Evolutionary conservation across 2,797 vertebrate genomes (phyloP).

Genomic region (Channa striata): DNA sequence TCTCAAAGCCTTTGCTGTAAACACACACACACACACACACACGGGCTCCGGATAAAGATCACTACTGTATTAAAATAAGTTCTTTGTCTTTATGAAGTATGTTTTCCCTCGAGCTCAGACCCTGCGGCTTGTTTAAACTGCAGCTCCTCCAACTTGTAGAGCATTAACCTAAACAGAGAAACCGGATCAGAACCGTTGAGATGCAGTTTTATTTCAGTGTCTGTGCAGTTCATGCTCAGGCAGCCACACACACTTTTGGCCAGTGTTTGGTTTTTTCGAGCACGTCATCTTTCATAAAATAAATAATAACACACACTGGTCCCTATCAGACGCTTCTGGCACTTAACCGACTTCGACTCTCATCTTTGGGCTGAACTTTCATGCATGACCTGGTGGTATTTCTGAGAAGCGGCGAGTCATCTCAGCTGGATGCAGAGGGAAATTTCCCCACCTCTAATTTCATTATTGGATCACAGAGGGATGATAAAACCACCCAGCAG

Average conservation of each 20-base stretch:
- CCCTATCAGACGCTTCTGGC: background rate
- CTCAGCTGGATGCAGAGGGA: background rate
- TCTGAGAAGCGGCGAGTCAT: conserved; percentile 12
- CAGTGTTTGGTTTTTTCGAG: conserved; percentile 8
- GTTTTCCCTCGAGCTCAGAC: too few species aligned
- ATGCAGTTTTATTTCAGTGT: background rate
- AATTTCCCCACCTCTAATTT: background rate
- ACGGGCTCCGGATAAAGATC: too few species aligned
- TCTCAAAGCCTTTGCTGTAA: too few species aligned
- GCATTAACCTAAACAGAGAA: too few species aligned
- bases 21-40: too few species aligned
- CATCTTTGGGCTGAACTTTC: conserved; percentile 28
- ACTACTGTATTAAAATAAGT: too few species aligned
- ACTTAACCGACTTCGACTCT: conserved; percentile 11
- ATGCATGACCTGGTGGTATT: conserved; percentile 31
- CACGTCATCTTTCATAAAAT: background rate
- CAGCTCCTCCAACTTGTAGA: too few species aligned
- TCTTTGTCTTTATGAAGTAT: too few species aligned
- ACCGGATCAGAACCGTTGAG: too few species aligned
- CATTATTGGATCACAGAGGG: background rate
- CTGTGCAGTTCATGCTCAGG: background rate
- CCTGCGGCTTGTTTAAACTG: too few species aligned
- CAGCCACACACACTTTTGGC: background rate
- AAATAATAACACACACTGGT: background rate
- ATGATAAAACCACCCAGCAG: background rate